Evolutionary conservation across 2,888 invertebrate species (phyloP).

Genomic region (Actias luna): DNA sequence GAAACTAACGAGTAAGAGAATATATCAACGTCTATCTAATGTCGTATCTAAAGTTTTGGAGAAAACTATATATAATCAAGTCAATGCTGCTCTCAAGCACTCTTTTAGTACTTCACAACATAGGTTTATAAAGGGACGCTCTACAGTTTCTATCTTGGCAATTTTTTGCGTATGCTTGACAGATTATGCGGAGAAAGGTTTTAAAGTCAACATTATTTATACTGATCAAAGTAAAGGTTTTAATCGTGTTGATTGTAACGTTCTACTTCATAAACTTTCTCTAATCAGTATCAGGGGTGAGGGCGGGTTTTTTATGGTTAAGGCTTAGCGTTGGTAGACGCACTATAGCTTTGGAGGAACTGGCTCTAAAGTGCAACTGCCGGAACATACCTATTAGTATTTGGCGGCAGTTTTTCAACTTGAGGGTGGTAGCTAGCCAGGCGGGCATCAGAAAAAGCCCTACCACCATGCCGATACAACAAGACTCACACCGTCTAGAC

Average conservation of each 20-base stretch:
- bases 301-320: too few species aligned
- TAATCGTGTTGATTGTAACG: conserved; percentile 8
- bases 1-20: too few species aligned
- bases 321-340: too few species aligned
- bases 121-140: conserved; percentile 17
- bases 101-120: conserved; percentile 11
- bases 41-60: conserved; percentile 16
- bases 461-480: too few species aligned
- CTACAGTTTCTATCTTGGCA: conserved; percentile 14
- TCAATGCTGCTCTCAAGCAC: conserved; percentile 12
- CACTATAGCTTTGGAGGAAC: too few species aligned
- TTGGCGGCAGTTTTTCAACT: too few species aligned
- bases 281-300: neutral
- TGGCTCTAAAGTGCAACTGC: too few species aligned
- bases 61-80: conserved; percentile 10
- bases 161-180: conserved; percentile 13
- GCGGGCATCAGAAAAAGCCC: too few species aligned
- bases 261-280: conserved; percentile 6
- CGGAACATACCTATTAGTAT: too few species aligned
- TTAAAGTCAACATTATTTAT: conserved; percentile 18
- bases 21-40: too few species aligned
- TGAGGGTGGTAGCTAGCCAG: too few species aligned
- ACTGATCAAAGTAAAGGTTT: conserved; percentile 18
- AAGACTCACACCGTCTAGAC: too few species aligned
- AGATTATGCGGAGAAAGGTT: neutral